Percentiles rank a stretch among this genome's conserved stretches.
Conservation (phyloP, 2,113 vertebrate species). For the Saguinus midas region DNA sequence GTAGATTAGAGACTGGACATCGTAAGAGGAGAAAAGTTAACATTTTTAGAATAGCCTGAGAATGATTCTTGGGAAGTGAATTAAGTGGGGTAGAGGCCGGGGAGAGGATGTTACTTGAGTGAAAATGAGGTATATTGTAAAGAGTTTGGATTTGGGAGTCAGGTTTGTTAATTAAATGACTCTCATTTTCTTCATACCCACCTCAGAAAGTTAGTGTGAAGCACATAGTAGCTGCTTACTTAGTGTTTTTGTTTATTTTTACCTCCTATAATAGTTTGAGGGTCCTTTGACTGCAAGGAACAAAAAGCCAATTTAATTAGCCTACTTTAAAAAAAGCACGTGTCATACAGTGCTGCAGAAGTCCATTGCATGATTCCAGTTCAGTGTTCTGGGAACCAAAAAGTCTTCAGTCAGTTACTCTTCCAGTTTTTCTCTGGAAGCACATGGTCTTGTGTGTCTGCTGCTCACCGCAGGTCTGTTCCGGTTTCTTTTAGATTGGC, state of each 20-base stretch:
- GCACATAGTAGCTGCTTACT: slow-evolving; percentile 7
- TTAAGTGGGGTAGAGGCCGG: background rate
- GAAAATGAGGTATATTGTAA: background rate
- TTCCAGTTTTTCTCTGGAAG: background rate
- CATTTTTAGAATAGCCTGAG: background rate
- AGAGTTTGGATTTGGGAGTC: background rate
- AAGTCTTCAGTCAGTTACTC: background rate
- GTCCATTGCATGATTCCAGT: background rate
- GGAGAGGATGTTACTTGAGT: background rate
- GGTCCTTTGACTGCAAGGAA: slow-evolving; percentile 36
- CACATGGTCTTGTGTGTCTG: background rate
- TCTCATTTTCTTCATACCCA: background rate
- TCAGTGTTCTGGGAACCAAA: background rate
- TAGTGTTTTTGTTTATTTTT: slow-evolving; percentile 3
- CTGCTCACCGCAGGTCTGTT: background rate
- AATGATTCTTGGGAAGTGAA: background rate
- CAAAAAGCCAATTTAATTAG: slow-evolving; percentile 42
- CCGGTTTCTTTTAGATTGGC: background rate
- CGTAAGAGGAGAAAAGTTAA: background rate
- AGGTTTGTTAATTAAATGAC: background rate
- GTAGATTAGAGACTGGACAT: background rate
- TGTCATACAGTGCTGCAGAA: background rate
- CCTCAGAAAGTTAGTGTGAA: background rate
- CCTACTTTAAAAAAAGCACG: slow-evolving; percentile 10
- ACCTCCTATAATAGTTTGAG: slow-evolving; percentile 3